Percentiles rank a stretch among this genome's conserved stretches.
These are phyloP conservation scores for Pseudomyrmex sp. DNA, from an alignment of 1,140 invertebrate genomes.

Conservation along the genomic window DNA sequence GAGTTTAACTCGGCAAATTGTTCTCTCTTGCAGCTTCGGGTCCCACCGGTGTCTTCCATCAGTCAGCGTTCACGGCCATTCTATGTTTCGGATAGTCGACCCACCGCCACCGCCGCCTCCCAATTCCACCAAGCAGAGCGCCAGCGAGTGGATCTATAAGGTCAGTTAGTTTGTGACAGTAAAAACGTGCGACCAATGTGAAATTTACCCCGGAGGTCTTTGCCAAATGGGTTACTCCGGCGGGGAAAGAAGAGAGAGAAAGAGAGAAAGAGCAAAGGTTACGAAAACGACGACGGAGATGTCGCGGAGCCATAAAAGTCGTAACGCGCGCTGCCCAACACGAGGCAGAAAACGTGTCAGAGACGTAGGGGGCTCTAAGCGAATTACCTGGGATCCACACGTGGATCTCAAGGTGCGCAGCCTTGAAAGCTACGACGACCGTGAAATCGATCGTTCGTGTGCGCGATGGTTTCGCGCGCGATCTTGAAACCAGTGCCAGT, in stretches of 20 bases:
- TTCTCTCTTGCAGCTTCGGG: conserved; percentile 74
- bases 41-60: conserved; percentile 76
- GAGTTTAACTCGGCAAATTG: conserved; percentile 29
- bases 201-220: conserved; percentile 63
- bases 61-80: conserved; percentile 75
- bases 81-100: conserved; percentile 80
- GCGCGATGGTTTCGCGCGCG: conserved; percentile 40
- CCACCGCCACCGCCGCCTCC: conserved; percentile 63
- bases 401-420: conserved; percentile 60
- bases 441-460: conserved; percentile 63
- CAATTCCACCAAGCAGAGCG: conserved; percentile 75
- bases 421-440: conserved; percentile 70
- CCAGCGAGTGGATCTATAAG: conserved; percentile 81
- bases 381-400: conserved; percentile 69
- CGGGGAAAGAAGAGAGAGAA: conserved; percentile 34
- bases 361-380: conserved; percentile 60
- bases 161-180: conserved; percentile 74
- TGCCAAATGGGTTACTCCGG: conserved; percentile 78
- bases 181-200: conserved; percentile 73
- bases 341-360: conserved; percentile 32
- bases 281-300: conserved; percentile 37
- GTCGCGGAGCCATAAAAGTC: conserved; percentile 69
- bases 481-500: conserved; percentile 27
- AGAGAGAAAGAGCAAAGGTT: conserved; percentile 23
- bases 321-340: conserved; percentile 17